phyloP scores from a whole-genome alignment of 1,140 invertebrate species.

The Heliconius hewitsoni region DNA sequence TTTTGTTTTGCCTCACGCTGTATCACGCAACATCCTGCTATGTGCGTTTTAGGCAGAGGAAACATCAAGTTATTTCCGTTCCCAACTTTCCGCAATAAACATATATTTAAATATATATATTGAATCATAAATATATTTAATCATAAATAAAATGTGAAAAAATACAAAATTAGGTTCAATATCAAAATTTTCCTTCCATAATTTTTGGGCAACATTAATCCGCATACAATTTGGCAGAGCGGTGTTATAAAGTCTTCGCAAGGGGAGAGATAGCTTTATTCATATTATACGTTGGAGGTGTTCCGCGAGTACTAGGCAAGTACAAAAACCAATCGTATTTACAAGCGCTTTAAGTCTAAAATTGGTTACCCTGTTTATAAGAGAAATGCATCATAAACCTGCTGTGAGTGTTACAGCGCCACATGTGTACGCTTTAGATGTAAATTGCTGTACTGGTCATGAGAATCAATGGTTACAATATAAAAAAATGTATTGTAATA shows the following conservation, averaged over 20 bases:
- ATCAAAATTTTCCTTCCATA: not conserved
- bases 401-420: constrained; percentile 17
- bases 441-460: constrained; percentile 34
- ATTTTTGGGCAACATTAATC: constrained; percentile 19
- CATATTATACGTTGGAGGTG: constrained; percentile 30
- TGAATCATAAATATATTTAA: too few species aligned
- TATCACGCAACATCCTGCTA: too few species aligned
- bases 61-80: too few species aligned
- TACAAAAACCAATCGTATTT: constrained; percentile 26
- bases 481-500: not conserved
- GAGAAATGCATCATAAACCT: constrained; percentile 33
- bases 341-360: not conserved
- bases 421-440: constrained; percentile 35
- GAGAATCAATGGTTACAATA: constrained; percentile 25
- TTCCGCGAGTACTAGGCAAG: constrained; percentile 12
- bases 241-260: constrained; percentile 30
- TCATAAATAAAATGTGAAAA: not conserved
- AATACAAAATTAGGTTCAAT: not conserved
- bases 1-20: too few species aligned
- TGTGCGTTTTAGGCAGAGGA: too few species aligned
- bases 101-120: too few species aligned
- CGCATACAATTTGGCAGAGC: constrained; percentile 21
- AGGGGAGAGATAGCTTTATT: constrained; percentile 37
- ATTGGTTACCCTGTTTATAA: constrained; percentile 14
- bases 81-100: not conserved